phyloP scores from a whole-genome alignment of 2,888 invertebrate species.

The Actias luna region DNA sequence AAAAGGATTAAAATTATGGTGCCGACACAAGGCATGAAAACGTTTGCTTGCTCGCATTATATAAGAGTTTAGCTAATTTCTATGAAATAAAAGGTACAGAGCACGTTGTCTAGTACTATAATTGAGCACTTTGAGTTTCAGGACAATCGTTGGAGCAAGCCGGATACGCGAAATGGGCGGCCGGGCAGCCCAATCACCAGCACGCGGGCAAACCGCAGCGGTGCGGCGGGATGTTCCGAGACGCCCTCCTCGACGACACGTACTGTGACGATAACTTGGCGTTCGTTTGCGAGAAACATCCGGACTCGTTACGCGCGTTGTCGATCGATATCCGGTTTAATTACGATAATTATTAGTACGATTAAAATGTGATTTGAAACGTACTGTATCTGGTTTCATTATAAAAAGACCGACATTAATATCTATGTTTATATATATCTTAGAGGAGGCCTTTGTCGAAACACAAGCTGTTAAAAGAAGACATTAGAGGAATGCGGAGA shows the following conservation, averaged over 20 bases:
- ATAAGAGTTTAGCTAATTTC: no score
- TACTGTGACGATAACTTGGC: conserved; percentile 17
- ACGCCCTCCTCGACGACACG: conserved; percentile 19
- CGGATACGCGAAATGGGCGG: conserved; percentile 21
- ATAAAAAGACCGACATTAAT: not conserved
- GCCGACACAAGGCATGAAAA: no score
- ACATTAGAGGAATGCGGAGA: no score
- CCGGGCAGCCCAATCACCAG: conserved; percentile 22
- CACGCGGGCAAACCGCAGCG: conserved; percentile 1
- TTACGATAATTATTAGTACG: not conserved
- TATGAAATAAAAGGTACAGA: no score
- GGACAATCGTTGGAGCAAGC: conserved; percentile 19
- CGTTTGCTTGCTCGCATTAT: no score
- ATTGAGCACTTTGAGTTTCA: not conserved
- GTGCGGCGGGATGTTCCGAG: conserved; percentile 23
- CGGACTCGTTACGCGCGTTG: conserved; percentile 6
- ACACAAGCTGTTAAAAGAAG: no score
- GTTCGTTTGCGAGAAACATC: conserved; percentile 28
- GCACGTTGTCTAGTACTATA: no score
- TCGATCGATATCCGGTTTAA: not conserved
- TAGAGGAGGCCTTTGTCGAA: no score
- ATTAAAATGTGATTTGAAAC: not conserved
- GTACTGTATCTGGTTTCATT: not conserved
- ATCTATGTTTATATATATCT: no score
- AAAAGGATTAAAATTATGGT: no score